Base-by-base conservation (phyloP, 37 sponge, comb jelly and placozoan genomes). In the Beroe forskalii region DNA sequence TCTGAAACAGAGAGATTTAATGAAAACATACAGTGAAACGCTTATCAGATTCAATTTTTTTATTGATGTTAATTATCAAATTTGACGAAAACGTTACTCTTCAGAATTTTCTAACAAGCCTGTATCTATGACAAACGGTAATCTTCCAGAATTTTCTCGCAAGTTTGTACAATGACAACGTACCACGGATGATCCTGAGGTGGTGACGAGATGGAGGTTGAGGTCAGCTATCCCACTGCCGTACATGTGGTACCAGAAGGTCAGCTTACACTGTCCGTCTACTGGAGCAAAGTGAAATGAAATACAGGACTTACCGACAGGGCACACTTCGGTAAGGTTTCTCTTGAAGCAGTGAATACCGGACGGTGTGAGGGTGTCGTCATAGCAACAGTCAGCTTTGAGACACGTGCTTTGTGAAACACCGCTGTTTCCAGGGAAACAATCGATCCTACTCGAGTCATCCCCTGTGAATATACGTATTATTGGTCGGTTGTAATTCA, bases 231-330 rank as follows among this genome's bases (percentile, higher is more conserved):
- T 43, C 6, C 67, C 25, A 6, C n/a, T 60, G 2, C 91, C 91
- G 76, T 75, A 72, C 91, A 91, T 91, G 91, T 83, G 30, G 61
- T 91, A 91, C 76, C 76, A 91, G 60, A 91, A 91, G 48, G n/a
- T 67, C 75, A 91, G 39, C 4, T 25, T 91, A 41, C 91, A 91
- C 76, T 60, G 37, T 23, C 64, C 63, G 62, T 90, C 62, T 14
- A 36, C 76, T n/a, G n/a, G n/a, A n/a, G n/a, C n/a, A n/a, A n/a
- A n/a, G n/a, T n/a, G n/a, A n/a, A n/a, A n/a, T 9, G 60, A 2
- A 22, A 23, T 3, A 8, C 4, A 64, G 12, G 12, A 80, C 86
- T 44, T 23, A 80, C 86, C 86, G 27, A 43, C 55, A 80, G 86
- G 86, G 55, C 86, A 80, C 0, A 80, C 86, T 80, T 80, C 86